phyloP scores from a whole-genome alignment of 2,797 vertebrate genomes.

The Clarias pachynema region DNA sequence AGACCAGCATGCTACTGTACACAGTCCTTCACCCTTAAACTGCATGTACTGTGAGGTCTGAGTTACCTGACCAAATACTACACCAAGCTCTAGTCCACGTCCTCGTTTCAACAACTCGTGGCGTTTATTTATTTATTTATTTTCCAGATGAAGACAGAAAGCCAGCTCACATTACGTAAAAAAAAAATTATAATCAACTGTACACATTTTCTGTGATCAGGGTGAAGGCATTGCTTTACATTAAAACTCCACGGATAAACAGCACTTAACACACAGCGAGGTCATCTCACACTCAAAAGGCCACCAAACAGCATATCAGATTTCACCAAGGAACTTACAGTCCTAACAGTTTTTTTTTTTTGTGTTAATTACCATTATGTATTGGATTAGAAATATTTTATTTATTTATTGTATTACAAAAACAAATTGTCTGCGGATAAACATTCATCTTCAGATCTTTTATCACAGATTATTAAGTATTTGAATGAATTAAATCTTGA shows the following conservation, averaged over 20 bases:
- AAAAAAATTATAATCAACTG: too few relatives aligned
- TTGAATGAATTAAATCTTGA: neutral
- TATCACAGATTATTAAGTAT: neutral
- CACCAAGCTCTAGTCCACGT: neutral
- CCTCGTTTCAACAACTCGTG: neutral
- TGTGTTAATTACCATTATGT: neutral
- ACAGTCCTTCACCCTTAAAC: constrained; percentile 47
- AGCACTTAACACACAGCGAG: constrained; percentile 37
- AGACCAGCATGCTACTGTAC: constrained; percentile 35
- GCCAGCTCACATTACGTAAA: neutral
- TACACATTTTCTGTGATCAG: constrained; percentile 25
- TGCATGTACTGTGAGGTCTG: neutral
- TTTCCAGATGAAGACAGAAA: neutral
- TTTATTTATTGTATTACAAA: neutral
- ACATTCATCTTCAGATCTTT: neutral
- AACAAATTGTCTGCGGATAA: neutral
- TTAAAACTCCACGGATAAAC: constrained; percentile 38
- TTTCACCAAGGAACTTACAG: neutral
- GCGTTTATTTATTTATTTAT: neutral
- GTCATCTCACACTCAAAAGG: constrained; percentile 39
- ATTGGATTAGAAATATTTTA: neutral
- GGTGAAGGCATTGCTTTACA: constrained; percentile 47
- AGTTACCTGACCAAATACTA: constrained; percentile 1
- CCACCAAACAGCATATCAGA: constrained; percentile 57
- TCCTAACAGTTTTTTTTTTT: neutral